Conservation (phyloP, 2,888 invertebrate species). For the Leptarthrus brevirostris region DNA sequence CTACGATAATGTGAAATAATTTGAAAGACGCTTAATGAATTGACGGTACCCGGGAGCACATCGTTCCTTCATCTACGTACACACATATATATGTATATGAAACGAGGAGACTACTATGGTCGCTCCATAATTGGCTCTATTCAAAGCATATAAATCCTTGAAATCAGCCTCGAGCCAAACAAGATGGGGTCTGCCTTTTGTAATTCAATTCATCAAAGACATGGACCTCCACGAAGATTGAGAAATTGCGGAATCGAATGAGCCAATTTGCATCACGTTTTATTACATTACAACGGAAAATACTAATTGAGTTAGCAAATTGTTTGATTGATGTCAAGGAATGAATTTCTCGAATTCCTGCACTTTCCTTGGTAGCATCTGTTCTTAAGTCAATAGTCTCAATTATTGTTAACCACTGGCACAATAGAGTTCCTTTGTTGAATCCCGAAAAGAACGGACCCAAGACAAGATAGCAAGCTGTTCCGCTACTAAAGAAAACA, state of each 20-base stretch:
- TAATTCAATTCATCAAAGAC: slow-evolving; percentile 16
- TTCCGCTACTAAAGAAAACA: no score
- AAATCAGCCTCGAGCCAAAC: background rate
- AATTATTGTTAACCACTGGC: background rate
- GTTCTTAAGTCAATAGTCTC: background rate
- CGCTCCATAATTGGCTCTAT: slow-evolving; percentile 24
- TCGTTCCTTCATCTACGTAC: no score
- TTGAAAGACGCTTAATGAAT: slow-evolving; percentile 24
- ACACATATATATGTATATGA: no score
- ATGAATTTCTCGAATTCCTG: slow-evolving; percentile 17
- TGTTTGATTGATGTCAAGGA: slow-evolving; percentile 50
- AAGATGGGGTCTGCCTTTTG: slow-evolving; percentile 14
- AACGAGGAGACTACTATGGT: background rate
- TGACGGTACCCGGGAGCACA: background rate
- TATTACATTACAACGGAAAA: slow-evolving; percentile 52
- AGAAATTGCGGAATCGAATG: slow-evolving; percentile 34
- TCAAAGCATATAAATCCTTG: slow-evolving; percentile 17
- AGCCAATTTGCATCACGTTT: slow-evolving; percentile 41
- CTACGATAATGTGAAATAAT: background rate
- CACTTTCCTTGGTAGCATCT: background rate
- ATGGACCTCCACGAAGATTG: slow-evolving; percentile 35
- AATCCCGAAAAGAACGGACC: no score
- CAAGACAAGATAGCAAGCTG: no score
- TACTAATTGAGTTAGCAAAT: slow-evolving; percentile 53
- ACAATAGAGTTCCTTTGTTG: no score